Percentiles rank a stretch among this genome's conserved stretches.
phyloP scores from a whole-genome alignment of 2,797 vertebrate species.

The Hapalemur alaotrensis region DNA sequence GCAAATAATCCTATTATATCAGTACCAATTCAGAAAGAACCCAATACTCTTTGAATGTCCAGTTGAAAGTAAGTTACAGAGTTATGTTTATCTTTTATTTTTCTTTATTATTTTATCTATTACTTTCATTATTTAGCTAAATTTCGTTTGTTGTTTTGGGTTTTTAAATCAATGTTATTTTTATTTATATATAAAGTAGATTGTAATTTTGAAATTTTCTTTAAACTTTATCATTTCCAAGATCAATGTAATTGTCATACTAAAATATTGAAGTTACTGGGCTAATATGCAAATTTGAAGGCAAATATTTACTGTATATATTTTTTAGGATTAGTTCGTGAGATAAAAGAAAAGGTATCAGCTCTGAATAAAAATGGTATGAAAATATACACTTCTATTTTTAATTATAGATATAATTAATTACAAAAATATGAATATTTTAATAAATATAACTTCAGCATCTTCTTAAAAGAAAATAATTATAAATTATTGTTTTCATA shows the following conservation, averaged over 20 bases:
- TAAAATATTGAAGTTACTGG: neutral
- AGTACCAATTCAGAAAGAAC: neutral
- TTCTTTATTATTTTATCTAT: neutral
- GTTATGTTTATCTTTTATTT: neutral
- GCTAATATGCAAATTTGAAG: conserved; percentile 7
- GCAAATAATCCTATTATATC: neutral
- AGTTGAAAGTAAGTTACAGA: neutral
- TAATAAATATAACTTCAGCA: neutral
- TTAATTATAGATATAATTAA: neutral
- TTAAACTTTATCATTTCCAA: neutral
- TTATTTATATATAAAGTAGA: neutral
- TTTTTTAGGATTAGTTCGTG: conserved; percentile 21
- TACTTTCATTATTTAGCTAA: neutral
- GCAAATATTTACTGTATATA: conserved; percentile 35
- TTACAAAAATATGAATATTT: neutral
- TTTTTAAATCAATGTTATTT: neutral
- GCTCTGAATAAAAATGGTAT: neutral
- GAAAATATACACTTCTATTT: neutral
- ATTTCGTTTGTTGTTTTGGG: neutral
- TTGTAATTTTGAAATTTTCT: neutral
- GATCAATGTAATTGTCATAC: neutral
- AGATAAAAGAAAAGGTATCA: neutral
- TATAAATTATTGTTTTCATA: neutral
- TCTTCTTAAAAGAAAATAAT: neutral
- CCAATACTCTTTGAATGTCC: neutral